Base-by-base conservation (phyloP, 2,113 vertebrate species). In the Hemibagrus wyckioides region DNA sequence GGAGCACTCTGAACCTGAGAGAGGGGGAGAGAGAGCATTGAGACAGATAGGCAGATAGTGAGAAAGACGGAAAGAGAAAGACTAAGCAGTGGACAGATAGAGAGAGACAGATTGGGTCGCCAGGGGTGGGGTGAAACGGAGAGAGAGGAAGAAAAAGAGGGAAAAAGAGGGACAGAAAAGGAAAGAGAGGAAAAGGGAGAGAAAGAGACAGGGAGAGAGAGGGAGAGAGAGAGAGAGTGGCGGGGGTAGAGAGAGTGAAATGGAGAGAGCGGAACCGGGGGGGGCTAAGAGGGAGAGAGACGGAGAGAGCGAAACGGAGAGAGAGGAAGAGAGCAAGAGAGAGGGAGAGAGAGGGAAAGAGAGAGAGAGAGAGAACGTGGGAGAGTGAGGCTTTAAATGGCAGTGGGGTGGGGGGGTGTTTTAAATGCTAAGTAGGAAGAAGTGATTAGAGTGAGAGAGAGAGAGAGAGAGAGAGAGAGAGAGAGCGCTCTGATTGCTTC, bases 361-460 rank as follows among this genome's bases (percentile, higher is more conserved):
- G 85, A 48, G 84, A 61, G 86, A 30, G 59, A 50, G 50, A 1
- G 19, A 41, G 63, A 28, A 67, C 13, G 44, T 9, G 2, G 54
- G 61, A n/a, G 79, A 83, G 59, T 28, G 82, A 61, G 80, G 85
- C 88, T 90, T 82, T 76, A 76, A 82, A 81, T 77, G 85, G 83
- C 89, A 87, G 80, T 79, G 73, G 87, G 75, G 82, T 57, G 86
- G 63, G 87, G 30, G 86, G 76, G 52, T 75, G 84, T 89, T 91
- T 89, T 86, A 91, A 91, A 90, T 88, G 85, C 90, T 89, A 88
- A 91, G 88, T 84, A 86, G 89, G 86, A 87, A 82, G 80, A 82
- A 88, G 80, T 87, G 81, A 89, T 90, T 90, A 90, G 86, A 80
- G 80, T 61, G 85, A 82, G 63, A 80, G 50, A 65, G 82, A 41